Evolutionary conservation across 1,140 invertebrate species (phyloP), one percentile per base, ranked within the genome.

Genomic region (Pseudomyrmex pallidus): DNA sequence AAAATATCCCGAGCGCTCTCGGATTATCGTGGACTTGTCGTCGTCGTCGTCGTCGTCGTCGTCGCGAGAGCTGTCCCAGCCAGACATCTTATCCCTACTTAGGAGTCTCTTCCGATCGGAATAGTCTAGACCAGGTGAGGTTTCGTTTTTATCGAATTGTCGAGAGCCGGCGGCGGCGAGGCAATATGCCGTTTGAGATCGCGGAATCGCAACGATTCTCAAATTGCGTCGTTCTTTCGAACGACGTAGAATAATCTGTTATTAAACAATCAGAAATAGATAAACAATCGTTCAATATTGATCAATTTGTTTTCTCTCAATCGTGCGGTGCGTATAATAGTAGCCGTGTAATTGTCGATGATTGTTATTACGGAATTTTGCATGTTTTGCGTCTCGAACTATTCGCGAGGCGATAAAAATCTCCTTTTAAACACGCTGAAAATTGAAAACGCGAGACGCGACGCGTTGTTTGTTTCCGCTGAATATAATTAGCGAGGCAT

Each of bases 61-160:
- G 64, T 70, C 86, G 70, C 48, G 59, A 68, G 78, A 84, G 59
- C 85, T 80, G 77, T 82, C 82, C 64, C 63, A 61, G 48, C 44
- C 84, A 85, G 86, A 89, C 86, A 83, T 90, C 74, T 89, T 90
- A 90, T 90, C 88, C 57, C 74, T 73, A 86, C 82, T 89, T 86
- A 82, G 78, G 17, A 54, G 25, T 22, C 54, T 70, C 44, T 70
- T 70, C 9, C 64, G 54, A 78, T 70, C 22, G 54, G 54, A 72
- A 80, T 72, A 25, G 66, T 54, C 54, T 46, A 10, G 54, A 20
- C 35, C n/a, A 63, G 10, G 15, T 63, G 17, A 80, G 50, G 48
- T 59, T 50, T 85, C 48, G 76, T 86, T 35, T 35, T 35, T 84
- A 87, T 73, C 82, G 82, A 88, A 74, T 70, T 56, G 66, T 84